Evolutionary conservation across 2,113 vertebrate species (phyloP).

Genomic region (Pantherophis guttatus): DNA sequence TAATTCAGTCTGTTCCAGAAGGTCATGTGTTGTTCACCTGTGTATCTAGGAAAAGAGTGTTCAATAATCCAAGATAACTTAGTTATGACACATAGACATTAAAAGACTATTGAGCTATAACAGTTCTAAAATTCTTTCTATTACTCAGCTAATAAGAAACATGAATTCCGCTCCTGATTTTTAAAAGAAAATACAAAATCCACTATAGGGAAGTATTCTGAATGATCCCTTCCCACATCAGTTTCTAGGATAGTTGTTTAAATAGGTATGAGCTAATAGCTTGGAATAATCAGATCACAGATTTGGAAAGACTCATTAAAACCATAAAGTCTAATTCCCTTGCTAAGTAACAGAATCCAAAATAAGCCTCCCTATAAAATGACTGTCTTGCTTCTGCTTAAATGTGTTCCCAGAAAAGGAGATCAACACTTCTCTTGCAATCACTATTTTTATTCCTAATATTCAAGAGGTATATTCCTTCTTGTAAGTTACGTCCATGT

Average conservation of each 20-base stretch:
- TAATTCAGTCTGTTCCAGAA: not conserved
- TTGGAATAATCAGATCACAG: not conserved
- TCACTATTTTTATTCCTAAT: not conserved
- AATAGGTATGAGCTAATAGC: not conserved
- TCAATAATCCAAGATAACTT: not conserved
- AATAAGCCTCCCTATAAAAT: not conserved
- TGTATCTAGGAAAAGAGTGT: not conserved
- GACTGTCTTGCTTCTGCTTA: not conserved
- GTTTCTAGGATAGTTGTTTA: too few species aligned
- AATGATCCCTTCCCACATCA: not conserved
- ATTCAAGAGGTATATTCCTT: not conserved
- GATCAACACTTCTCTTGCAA: not conserved
- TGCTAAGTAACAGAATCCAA: not conserved
- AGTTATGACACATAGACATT: not conserved
- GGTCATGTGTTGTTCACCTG: not conserved
- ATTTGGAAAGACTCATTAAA: not conserved
- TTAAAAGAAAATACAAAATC: not conserved
- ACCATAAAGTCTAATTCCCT: not conserved
- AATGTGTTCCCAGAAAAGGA: not conserved
- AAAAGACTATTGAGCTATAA: not conserved
- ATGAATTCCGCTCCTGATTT: not conserved
- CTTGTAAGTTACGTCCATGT: not conserved
- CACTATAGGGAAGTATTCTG: not conserved
- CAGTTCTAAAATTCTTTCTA: not conserved
- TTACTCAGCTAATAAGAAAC: not conserved